phyloP scores from a whole-genome alignment of 2,888 invertebrate genomes.

The Autographa pulchrina region DNA sequence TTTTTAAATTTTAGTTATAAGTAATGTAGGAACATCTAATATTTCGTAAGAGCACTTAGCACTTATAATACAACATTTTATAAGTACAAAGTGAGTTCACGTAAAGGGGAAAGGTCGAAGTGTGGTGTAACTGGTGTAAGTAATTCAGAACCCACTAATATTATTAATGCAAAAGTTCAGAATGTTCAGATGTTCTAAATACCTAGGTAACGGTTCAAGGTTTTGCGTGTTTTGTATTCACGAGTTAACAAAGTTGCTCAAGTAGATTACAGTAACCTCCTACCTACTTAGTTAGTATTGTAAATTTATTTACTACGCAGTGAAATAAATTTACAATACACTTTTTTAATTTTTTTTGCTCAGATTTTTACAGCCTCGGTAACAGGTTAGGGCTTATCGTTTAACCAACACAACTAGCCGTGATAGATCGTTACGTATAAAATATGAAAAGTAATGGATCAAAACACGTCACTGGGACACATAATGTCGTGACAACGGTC shows the following conservation, averaged over 20 bases:
- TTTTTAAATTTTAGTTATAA: no score
- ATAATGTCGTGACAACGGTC: conserved; percentile 76
- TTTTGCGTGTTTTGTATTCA: background rate
- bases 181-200: background rate
- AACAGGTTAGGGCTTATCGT: conserved; percentile 9
- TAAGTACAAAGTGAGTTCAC: no score
- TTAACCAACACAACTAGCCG: conserved; percentile 37
- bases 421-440: conserved; percentile 52
- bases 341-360: no score
- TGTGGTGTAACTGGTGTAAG: background rate
- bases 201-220: no score
- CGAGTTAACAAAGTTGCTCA: background rate
- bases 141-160: background rate
- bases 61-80: no score
- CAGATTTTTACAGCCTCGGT: no score
- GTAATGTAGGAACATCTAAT: no score
- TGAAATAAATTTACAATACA: no score
- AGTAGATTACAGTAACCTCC: background rate
- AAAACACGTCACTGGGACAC: conserved; percentile 59
- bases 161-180: background rate
- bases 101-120: background rate
- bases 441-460: conserved; percentile 68
- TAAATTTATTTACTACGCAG: no score
- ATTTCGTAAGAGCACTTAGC: no score
- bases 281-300: no score